Base-by-base conservation (phyloP, 2,888 invertebrate genomes). In the Xestobium rufovillosum region DNA sequence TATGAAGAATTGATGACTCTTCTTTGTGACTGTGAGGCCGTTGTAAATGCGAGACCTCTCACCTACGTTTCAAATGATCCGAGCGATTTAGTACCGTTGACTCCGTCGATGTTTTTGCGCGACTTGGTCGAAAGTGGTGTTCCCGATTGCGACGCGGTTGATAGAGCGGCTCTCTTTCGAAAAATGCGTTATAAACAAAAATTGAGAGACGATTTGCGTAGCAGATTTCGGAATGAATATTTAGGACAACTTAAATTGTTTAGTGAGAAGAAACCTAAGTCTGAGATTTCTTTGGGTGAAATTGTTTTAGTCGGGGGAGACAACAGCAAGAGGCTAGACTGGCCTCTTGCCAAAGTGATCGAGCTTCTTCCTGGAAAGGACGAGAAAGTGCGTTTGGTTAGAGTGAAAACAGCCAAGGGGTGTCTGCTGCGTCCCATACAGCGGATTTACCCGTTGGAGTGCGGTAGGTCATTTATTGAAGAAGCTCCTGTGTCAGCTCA, bases 31-130 rank as follows among this genome's bases (percentile, higher is more conserved):
- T 51, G 53, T 26, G 62, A 65, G 42, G 41, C 48, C 1, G 44
- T 50, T 1, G 29, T 65, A 6, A 64, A 65, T 45, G 47, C 54
- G 1, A 43, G 62, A 37, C 49, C 49, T 6, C 19, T 49, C 14
- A 48, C 49, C 4, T 46, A 47, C 31, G 6, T 41, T 8, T 48
- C 46, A 2, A 27, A 38, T 9, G 42, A 43, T 17, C 15, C 36
- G 9, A 31, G 34, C 6, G 45, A 50, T 14, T 25, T 46, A 10
- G 23, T 31, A n/a, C 17, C 47, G 6, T 26, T 49, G 3, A 48
- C 50, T 13, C 52, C 55, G 14, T 31, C 45, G 1, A 52, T 53
- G 49, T 54, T 55, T 39, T 26, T 51, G 12, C 16, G 27, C 14
- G 48, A 48, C 16, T 34, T 35, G 8, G 27, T n/a, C 3, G 45